Conservation (phyloP, 2,797 vertebrate genomes). For the Myioborus melanocephalus region DNA sequence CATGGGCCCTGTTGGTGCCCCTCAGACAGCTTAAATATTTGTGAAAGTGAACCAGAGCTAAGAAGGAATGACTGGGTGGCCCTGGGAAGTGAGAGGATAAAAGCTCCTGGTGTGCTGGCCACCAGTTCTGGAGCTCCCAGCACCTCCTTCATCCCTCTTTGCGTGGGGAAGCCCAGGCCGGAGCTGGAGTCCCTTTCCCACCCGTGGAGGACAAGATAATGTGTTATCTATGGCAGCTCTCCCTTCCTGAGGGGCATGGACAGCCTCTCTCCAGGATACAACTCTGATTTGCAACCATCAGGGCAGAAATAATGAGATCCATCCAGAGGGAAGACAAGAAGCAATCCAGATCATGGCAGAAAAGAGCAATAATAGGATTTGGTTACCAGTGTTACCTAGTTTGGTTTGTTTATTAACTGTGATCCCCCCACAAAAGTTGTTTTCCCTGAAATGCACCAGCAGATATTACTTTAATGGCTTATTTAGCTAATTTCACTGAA, state of each 20-base stretch:
- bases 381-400: background rate
- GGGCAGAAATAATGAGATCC: background rate
- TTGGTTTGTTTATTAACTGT: background rate
- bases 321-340: background rate
- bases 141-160: background rate
- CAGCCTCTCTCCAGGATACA: background rate
- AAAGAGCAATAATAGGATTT: background rate
- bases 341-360: background rate
- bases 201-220: background rate
- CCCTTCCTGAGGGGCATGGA: background rate
- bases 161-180: fast-evolving
- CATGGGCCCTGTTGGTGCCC: background rate
- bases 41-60: background rate
- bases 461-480: background rate
- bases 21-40: background rate
- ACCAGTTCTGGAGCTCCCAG: background rate
- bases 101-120: background rate
- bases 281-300: background rate
- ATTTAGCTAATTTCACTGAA: background rate
- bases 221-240: background rate
- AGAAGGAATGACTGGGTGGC: background rate
- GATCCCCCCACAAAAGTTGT: too few species aligned
- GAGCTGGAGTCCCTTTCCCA: background rate
- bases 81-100: background rate
- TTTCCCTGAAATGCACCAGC: background rate